Percentiles rank a stretch among this genome's conserved stretches.
phyloP scores from a whole-genome alignment of 2,113 vertebrate species.

The Zonotrichia leucophrys region DNA sequence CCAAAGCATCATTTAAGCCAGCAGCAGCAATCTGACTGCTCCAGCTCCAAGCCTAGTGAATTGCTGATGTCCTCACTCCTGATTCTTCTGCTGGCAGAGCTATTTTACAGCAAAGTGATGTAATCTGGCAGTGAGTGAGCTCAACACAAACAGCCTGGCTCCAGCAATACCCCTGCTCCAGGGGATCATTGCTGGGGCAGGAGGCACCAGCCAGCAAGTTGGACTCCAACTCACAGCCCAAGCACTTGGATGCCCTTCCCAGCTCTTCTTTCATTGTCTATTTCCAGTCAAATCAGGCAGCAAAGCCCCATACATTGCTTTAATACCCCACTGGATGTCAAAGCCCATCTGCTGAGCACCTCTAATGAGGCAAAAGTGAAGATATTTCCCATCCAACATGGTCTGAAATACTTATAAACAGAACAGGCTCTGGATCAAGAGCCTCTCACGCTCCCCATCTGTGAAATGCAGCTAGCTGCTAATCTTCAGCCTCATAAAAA shows the following conservation, averaged over 20 bases:
- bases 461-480: background rate
- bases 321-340: background rate
- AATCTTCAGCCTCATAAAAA: background rate
- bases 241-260: background rate
- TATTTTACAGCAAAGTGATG: background rate
- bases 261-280: background rate
- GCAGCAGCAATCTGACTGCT: background rate
- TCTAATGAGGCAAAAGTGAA: background rate
- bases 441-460: background rate
- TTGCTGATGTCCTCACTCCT: background rate
- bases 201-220: rapidly evolving
- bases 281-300: background rate
- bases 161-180: background rate
- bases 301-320: background rate
- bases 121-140: background rate
- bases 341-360: background rate
- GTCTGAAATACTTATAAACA: background rate
- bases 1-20: background rate
- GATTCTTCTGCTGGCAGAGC: background rate
- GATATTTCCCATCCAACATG: background rate
- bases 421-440: background rate
- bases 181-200: background rate
- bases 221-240: background rate
- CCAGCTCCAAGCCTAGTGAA: background rate
- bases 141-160: background rate